phyloP scores from a whole-genome alignment of 1,140 invertebrate genomes.

The Drosophila erecta region DNA sequence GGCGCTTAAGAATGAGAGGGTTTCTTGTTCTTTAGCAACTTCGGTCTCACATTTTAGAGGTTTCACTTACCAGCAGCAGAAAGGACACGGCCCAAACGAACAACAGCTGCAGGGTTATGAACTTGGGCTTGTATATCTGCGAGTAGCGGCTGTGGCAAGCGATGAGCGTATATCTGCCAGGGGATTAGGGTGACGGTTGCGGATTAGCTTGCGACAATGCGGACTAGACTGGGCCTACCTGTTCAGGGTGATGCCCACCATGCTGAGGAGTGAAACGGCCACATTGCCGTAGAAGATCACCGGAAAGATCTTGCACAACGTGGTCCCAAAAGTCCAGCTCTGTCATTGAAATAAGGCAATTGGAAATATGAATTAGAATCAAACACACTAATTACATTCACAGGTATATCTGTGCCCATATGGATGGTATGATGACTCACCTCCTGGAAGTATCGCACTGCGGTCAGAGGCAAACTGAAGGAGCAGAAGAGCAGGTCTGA shows the following conservation, averaged over 20 bases:
- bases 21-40: neutral
- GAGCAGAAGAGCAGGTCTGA: conserved; percentile 94
- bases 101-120: conserved; percentile 90
- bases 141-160: conserved; percentile 91
- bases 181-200: conserved; percentile 1
- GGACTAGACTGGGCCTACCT: conserved; percentile 86
- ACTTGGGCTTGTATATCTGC: conserved; percentile 89
- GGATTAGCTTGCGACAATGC: conserved; percentile 8
- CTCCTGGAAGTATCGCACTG: conserved; percentile 91
- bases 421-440: conserved; percentile 55
- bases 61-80: conserved; percentile 86
- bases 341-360: neutral
- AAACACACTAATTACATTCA: no score
- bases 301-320: conserved; percentile 93
- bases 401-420: no score
- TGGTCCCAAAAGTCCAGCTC: conserved; percentile 92
- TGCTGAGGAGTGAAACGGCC: conserved; percentile 93
- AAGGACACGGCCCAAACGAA: conserved; percentile 91
- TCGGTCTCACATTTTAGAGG: neutral
- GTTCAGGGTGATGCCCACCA: conserved; percentile 95
- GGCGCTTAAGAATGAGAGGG: no score
- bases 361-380: no score
- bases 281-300: conserved; percentile 96
- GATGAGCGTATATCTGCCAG: conserved; percentile 91
- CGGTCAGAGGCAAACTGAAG: conserved; percentile 93